A percentile compares a stretch with the other conserved stretches of the same genome.
Evolutionary conservation across 2,113 vertebrate genomes (phyloP).

Genomic region (Protobothrops mucrosquamatus): DNA sequence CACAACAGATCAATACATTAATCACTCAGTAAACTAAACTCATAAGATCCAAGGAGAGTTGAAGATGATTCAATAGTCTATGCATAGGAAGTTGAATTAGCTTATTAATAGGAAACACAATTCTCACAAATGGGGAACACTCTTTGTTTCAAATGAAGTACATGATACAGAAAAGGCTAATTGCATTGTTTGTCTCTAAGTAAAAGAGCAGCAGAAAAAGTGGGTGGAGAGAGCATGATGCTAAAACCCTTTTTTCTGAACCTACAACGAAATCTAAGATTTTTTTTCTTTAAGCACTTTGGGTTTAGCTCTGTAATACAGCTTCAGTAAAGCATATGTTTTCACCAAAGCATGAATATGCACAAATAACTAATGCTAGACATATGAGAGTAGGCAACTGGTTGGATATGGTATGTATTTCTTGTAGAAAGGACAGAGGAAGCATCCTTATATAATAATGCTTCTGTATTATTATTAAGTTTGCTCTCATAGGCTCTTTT

Average conservation of each 20-base stretch:
- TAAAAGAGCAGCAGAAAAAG: neutral
- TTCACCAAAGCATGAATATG: neutral
- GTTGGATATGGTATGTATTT: neutral
- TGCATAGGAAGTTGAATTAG: neutral
- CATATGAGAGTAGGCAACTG: neutral
- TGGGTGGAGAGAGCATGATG: neutral
- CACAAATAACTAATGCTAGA: neutral
- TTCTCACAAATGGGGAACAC: neutral
- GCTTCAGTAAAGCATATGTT: neutral
- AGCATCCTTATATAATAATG: neutral
- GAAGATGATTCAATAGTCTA: neutral
- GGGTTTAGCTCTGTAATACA: neutral
- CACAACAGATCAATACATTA: neutral
- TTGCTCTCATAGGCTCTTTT: slow-evolving; percentile 42
- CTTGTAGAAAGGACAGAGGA: neutral
- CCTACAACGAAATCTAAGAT: neutral
- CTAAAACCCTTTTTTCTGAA: neutral
- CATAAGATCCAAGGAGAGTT: neutral
- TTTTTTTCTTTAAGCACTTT: neutral
- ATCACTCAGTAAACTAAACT: neutral
- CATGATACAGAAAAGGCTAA: neutral
- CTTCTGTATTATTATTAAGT: slow-evolving; percentile 47
- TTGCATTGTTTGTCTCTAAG: neutral
- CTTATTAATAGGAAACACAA: neutral
- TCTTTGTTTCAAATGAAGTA: neutral